Evolutionary conservation across 2,888 invertebrate genomes (phyloP).

Genomic region (Pristionchus maxplancki): DNA sequence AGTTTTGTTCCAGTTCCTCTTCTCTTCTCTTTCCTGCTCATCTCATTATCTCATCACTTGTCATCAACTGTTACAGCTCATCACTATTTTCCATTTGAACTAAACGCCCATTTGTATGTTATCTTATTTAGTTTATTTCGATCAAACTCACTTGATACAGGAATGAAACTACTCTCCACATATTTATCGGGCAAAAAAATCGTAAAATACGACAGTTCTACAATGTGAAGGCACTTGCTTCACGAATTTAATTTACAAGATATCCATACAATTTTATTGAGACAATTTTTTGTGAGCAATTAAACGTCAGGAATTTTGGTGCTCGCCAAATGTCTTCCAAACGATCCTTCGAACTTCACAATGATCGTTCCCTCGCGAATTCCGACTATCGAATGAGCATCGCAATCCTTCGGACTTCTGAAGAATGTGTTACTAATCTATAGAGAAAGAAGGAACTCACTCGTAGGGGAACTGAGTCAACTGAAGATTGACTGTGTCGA

Average conservation of each 20-base stretch:
- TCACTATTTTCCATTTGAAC: too few species aligned
- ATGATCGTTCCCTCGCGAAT: background rate
- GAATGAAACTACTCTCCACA: background rate
- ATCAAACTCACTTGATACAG: background rate
- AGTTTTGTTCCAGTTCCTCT: background rate
- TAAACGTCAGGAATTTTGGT: background rate
- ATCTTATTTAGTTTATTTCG: background rate
- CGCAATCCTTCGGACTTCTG: slow-evolving; percentile 8
- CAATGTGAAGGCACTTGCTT: background rate
- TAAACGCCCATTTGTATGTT: background rate
- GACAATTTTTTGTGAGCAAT: background rate
- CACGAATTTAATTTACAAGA: background rate
- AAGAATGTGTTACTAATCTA: background rate
- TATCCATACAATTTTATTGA: background rate
- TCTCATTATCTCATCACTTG: background rate
- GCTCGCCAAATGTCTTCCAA: background rate
- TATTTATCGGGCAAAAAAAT: background rate
- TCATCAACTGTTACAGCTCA: background rate
- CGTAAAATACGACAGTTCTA: background rate
- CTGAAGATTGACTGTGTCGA: background rate
- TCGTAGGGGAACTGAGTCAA: background rate
- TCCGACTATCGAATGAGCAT: slow-evolving; percentile 13
- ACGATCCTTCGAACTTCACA: slow-evolving; percentile 15
- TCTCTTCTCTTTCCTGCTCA: background rate
- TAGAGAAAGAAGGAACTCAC: background rate